Conservation (phyloP, 2,113 vertebrate genomes). For the Stegostoma tigrinum region DNA sequence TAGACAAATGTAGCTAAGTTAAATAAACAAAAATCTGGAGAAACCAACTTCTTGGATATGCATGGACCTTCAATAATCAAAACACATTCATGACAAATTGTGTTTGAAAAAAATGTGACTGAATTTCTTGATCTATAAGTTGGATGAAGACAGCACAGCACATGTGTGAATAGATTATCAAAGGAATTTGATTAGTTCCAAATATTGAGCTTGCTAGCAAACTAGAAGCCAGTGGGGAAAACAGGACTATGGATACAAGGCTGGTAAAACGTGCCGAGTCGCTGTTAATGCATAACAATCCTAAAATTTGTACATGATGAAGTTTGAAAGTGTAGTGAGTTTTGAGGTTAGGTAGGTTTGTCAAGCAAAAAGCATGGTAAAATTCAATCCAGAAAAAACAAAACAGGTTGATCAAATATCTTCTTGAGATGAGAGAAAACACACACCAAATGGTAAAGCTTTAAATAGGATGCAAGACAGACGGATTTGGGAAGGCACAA, state of each 20-base stretch:
- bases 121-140: not conserved
- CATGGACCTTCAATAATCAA: not conserved
- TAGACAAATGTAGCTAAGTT: not conserved
- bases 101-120: not conserved
- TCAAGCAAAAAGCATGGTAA: too few relatives aligned
- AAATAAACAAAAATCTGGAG: not conserved
- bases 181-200: not conserved
- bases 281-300: too few relatives aligned
- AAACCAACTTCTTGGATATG: not conserved
- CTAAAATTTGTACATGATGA: too few relatives aligned
- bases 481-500: not conserved
- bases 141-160: not conserved
- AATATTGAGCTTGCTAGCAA: too few relatives aligned
- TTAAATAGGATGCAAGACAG: not conserved
- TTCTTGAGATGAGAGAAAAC: too few relatives aligned
- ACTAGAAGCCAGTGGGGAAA: not conserved
- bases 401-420: too few relatives aligned
- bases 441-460: not conserved
- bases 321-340: too few relatives aligned
- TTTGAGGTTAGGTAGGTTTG: too few relatives aligned
- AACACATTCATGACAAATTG: not conserved
- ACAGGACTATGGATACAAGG: not conserved
- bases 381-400: not conserved
- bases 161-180: not conserved
- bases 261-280: too few relatives aligned